phyloP scores from a whole-genome alignment of 2,113 vertebrate genomes.

The Neolamprologus sp. region DNA sequence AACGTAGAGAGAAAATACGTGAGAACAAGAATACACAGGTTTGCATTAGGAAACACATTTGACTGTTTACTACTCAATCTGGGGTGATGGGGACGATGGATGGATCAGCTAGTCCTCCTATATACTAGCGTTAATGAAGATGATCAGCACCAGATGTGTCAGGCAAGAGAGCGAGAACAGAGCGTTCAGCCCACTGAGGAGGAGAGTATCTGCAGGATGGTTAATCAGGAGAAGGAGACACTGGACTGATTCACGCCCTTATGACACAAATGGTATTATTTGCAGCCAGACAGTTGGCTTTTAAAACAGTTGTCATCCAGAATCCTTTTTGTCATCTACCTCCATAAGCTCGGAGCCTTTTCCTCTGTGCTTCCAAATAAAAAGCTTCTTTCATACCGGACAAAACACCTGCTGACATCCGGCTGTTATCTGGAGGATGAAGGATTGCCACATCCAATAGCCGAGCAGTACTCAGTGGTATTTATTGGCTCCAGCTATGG shows the following conservation, averaged over 20 bases:
- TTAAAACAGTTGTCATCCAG: background rate
- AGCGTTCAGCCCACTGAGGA: background rate
- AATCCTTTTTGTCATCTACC: background rate
- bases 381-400: background rate
- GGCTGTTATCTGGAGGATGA: background rate
- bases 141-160: background rate
- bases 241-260: background rate
- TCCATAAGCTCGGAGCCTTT: too few relatives aligned
- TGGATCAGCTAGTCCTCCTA: background rate
- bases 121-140: background rate
- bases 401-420: background rate
- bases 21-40: background rate
- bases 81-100: background rate
- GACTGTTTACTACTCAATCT: rapidly evolving
- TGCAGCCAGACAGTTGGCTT: background rate
- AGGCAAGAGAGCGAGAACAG: background rate
- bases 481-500: background rate
- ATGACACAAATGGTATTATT: background rate
- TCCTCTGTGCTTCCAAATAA: background rate
- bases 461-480: background rate
- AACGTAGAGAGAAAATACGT: background rate
- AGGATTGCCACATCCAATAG: background rate
- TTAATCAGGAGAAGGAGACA: background rate
- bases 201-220: background rate
- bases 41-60: background rate